phyloP scores from a whole-genome alignment of 1,140 invertebrate species.

The Drosophila dunni region DNA sequence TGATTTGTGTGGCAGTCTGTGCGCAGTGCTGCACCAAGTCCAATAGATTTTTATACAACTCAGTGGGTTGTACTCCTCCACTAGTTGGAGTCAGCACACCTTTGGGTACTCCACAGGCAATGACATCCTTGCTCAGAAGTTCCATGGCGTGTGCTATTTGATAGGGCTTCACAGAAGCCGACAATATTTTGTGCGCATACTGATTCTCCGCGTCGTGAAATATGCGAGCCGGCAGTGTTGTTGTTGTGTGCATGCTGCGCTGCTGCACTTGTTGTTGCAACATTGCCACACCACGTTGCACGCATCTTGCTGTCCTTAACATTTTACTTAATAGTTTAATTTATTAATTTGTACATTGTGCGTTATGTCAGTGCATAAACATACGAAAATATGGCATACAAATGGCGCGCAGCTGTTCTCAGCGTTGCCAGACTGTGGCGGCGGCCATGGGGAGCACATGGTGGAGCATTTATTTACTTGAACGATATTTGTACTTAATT shows the following conservation, averaged over 20 bases:
- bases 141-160: conserved; percentile 50
- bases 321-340: conserved; percentile 21
- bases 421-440: conserved; percentile 21
- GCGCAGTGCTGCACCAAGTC: conserved; percentile 77
- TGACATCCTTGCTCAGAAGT: background rate
- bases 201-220: conserved; percentile 78
- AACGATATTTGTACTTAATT: no score
- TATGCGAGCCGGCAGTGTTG: conserved; percentile 23
- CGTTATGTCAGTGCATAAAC: conserved; percentile 33
- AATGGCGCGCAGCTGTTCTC: conserved; percentile 7
- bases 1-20: conserved; percentile 58
- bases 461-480: no score
- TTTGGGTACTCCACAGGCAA: background rate
- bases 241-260: conserved; percentile 26
- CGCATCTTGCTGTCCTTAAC: conserved; percentile 14
- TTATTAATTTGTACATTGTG: conserved; percentile 12
- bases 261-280: background rate
- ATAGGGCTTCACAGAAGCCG: conserved; percentile 72
- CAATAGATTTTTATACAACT: conserved; percentile 82
- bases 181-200: conserved; percentile 74
- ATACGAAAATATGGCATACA: background rate
- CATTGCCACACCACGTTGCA: conserved; percentile 4
- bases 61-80: background rate
- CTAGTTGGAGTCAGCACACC: conserved; percentile 15
- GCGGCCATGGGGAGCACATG: background rate